Conservation (phyloP, 2,888 invertebrate genomes). For the Megamerina dolium region DNA sequence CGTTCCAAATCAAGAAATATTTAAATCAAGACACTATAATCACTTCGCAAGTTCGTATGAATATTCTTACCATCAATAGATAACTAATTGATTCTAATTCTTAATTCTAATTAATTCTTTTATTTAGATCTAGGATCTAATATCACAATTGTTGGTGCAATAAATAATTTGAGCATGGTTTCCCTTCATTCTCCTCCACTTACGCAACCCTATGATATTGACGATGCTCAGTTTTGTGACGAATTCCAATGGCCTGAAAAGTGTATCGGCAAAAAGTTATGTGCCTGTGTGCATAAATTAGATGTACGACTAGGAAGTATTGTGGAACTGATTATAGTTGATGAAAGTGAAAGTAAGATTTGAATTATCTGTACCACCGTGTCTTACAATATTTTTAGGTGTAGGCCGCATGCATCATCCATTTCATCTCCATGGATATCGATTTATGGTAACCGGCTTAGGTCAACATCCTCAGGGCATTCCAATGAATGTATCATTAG, state of each 20-base stretch:
- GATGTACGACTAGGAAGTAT: slow-evolving; percentile 28
- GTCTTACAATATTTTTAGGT: too few species aligned
- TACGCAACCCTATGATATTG: slow-evolving; percentile 54
- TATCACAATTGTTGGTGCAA: slow-evolving; percentile 50
- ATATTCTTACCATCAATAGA: not conserved
- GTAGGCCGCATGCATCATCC: slow-evolving; percentile 41
- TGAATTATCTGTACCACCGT: not conserved
- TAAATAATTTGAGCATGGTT: slow-evolving; percentile 68
- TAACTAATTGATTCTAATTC: too few species aligned
- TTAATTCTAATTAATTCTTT: not conserved
- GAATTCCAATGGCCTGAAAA: slow-evolving; percentile 21
- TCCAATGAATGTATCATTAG: slow-evolving; percentile 28
- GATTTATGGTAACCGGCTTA: slow-evolving; percentile 40
- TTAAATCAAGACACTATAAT: slow-evolving; percentile 23
- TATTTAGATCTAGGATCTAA: slow-evolving; percentile 26
- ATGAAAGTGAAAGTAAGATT: slow-evolving; percentile 36
- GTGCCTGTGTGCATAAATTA: slow-evolving; percentile 32
- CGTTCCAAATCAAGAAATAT: slow-evolving; percentile 27
- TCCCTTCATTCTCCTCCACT: slow-evolving; percentile 73
- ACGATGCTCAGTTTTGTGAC: slow-evolving; percentile 36
- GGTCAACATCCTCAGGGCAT: slow-evolving; percentile 25
- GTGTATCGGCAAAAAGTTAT: slow-evolving; percentile 24
- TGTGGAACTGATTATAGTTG: slow-evolving; percentile 42
- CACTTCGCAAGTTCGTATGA: slow-evolving; percentile 38
- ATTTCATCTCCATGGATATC: slow-evolving; percentile 44